phyloP scores from a whole-genome alignment of 2,888 invertebrate genomes.

The Cyclophora albipunctata region DNA sequence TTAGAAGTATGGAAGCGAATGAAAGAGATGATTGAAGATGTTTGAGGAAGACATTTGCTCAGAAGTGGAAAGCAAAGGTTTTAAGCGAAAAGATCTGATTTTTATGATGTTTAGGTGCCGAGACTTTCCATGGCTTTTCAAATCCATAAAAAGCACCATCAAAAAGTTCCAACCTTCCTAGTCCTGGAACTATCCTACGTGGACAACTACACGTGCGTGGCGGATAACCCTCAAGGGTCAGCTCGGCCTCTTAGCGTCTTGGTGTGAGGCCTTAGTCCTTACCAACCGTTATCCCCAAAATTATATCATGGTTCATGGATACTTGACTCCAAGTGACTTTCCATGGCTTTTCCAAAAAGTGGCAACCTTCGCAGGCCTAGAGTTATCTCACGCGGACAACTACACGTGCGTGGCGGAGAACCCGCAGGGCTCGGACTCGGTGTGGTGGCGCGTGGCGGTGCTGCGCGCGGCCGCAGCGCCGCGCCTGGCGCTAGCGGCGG shows the following conservation, averaged over 20 bases:
- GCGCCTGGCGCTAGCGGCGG: slow-evolving; percentile 74
- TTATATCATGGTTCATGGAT: too few species aligned
- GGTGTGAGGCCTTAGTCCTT: slow-evolving; percentile 77
- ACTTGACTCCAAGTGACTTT: too few species aligned
- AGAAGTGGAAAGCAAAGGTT: too few species aligned
- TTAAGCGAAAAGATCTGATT: too few species aligned
- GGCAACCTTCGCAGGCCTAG: slow-evolving; percentile 67
- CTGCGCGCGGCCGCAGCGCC: slow-evolving; percentile 84
- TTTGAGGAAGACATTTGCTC: too few species aligned
- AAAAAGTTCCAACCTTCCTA: slow-evolving; percentile 24
- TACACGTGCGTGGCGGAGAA: slow-evolving; percentile 88
- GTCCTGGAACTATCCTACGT: slow-evolving; percentile 81
- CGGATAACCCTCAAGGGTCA: slow-evolving; percentile 88
- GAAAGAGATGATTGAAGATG: too few species aligned
- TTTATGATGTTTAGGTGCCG: too few species aligned
- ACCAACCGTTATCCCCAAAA: too few species aligned
- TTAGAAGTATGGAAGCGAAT: slow-evolving; percentile 31
- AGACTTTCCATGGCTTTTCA: too few species aligned
- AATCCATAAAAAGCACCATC: too few species aligned
- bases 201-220: slow-evolving; percentile 87
- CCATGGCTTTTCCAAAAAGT: too few species aligned
- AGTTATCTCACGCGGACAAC: slow-evolving; percentile 83
- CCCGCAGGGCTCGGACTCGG: slow-evolving; percentile 87
- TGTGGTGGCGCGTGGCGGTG: slow-evolving; percentile 85
- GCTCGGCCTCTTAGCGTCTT: slow-evolving; percentile 86